Conservation (phyloP, 2,888 invertebrate genomes). For the Apodemia mormo region DNA sequence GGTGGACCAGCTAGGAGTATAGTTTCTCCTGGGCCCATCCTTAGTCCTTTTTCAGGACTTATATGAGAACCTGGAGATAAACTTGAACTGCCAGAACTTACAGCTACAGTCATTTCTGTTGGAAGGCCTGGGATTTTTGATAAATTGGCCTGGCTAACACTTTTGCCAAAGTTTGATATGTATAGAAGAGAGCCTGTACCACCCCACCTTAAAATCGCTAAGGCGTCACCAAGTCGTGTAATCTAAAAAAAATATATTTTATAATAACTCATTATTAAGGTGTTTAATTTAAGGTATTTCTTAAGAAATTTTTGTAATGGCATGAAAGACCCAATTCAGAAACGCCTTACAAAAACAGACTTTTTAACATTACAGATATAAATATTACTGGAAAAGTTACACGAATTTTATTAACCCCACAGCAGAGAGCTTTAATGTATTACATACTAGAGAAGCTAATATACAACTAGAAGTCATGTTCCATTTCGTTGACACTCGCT, state of each 20-base stretch:
- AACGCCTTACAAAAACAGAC: too few relatives aligned
- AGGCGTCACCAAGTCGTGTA: slow-evolving; percentile 77
- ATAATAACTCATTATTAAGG: too few relatives aligned
- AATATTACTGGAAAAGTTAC: too few relatives aligned
- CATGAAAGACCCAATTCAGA: too few relatives aligned
- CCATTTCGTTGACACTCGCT: too few relatives aligned
- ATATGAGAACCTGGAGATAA: slow-evolving; percentile 56
- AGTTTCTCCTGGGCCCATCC: slow-evolving; percentile 60
- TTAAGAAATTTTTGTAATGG: too few relatives aligned
- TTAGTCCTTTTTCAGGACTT: slow-evolving; percentile 53
- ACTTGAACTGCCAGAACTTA: slow-evolving; percentile 60
- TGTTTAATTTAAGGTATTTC: too few relatives aligned
- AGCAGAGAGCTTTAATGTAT: too few relatives aligned
- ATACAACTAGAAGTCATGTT: too few relatives aligned
- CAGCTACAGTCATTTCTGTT: slow-evolving; percentile 61
- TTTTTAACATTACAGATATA: too few relatives aligned
- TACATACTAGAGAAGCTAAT: too few relatives aligned
- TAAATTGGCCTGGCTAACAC: slow-evolving; percentile 68
- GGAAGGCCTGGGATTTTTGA: slow-evolving; percentile 66
- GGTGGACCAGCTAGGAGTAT: slow-evolving; percentile 63
- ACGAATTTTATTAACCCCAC: too few relatives aligned
- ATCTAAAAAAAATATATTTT: slow-evolving; percentile 56
- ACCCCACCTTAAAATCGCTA: slow-evolving; percentile 68
- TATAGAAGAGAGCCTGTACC: slow-evolving; percentile 61
- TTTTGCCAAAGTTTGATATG: slow-evolving; percentile 71